Evolutionary conservation across 2,888 invertebrate species (phyloP).

Genomic region (Coremacera marginata): DNA sequence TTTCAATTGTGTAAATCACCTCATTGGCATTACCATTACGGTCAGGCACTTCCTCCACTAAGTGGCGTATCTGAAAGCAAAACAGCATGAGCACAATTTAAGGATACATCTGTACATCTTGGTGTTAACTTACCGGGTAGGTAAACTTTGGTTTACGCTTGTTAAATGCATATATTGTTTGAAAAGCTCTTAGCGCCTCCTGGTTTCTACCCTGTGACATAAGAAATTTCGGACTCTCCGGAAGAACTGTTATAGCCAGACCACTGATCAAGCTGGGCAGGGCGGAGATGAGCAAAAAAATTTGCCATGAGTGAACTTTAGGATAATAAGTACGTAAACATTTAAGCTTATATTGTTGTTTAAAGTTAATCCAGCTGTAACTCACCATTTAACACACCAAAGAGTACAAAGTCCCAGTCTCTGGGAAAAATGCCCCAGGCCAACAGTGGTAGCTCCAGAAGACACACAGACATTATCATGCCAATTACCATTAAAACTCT

Average conservation of each 20-base stretch:
- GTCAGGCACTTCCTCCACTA: constrained; percentile 60
- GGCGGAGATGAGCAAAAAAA: constrained; percentile 72
- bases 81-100: background rate
- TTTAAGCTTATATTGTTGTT: too few species aligned
- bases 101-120: background rate
- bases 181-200: constrained; percentile 62
- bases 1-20: constrained; percentile 56
- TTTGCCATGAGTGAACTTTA: constrained; percentile 62
- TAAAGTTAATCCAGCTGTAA: background rate
- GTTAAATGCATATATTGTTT: constrained; percentile 76
- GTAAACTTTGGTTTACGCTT: constrained; percentile 74
- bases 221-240: constrained; percentile 65
- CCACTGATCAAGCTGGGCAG: constrained; percentile 78
- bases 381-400: constrained; percentile 66
- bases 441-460: constrained; percentile 76
- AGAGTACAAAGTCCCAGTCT: constrained; percentile 72
- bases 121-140: constrained; percentile 73
- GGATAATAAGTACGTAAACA: background rate
- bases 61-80: constrained; percentile 53
- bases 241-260: constrained; percentile 71
- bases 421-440: constrained; percentile 82
- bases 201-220: constrained; percentile 63
- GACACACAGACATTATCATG: constrained; percentile 76
- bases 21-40: constrained; percentile 51
- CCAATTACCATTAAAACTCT: constrained; percentile 77